phyloP scores from a whole-genome alignment of 2,888 invertebrate species.

The Drosophila birchii region DNA sequence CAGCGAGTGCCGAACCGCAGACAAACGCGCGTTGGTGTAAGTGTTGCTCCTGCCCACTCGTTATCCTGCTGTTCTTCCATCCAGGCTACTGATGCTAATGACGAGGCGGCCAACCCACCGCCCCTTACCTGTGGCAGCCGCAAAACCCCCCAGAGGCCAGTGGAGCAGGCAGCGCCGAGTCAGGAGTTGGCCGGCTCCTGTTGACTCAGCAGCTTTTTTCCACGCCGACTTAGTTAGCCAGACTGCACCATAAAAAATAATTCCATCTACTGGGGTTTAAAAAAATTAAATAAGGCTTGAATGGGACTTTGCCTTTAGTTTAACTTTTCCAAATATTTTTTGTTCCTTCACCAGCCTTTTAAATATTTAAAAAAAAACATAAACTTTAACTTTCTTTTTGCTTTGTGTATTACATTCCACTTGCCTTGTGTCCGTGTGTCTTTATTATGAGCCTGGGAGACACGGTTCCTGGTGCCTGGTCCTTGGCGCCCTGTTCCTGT shows the following conservation, averaged over 20 bases:
- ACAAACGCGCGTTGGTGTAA: slow-evolving; percentile 76
- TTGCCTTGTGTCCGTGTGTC: slow-evolving; percentile 34
- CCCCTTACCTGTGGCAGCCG: slow-evolving; percentile 10
- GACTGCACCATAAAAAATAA: slow-evolving; percentile 11
- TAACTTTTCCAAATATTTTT: background rate
- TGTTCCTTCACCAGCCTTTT: background rate
- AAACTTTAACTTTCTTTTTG: background rate
- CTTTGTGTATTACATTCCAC: slow-evolving; percentile 6
- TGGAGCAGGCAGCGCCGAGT: slow-evolving; percentile 41
- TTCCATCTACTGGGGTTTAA: background rate
- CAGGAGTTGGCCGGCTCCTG: slow-evolving; percentile 57
- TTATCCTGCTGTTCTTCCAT: slow-evolving; percentile 7
- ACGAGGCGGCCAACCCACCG: slow-evolving; percentile 56
- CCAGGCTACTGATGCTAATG: slow-evolving; percentile 66
- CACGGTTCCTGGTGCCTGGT: slow-evolving; percentile 10
- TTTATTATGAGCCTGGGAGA: slow-evolving; percentile 12
- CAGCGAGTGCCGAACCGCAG: slow-evolving; percentile 69
- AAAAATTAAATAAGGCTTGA: no score
- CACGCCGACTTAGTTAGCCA: slow-evolving; percentile 59
- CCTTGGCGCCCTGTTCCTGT: slow-evolving; percentile 49
- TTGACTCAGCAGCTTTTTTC: slow-evolving; percentile 71
- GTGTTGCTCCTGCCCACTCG: slow-evolving; percentile 20
- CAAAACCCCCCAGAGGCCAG: slow-evolving; percentile 39
- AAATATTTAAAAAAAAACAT: no score
- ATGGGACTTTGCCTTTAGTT: background rate